These are phyloP conservation scores for Habrosyne pyritoides DNA, from an alignment of 2,888 invertebrate species.

Conservation along the genomic window DNA sequence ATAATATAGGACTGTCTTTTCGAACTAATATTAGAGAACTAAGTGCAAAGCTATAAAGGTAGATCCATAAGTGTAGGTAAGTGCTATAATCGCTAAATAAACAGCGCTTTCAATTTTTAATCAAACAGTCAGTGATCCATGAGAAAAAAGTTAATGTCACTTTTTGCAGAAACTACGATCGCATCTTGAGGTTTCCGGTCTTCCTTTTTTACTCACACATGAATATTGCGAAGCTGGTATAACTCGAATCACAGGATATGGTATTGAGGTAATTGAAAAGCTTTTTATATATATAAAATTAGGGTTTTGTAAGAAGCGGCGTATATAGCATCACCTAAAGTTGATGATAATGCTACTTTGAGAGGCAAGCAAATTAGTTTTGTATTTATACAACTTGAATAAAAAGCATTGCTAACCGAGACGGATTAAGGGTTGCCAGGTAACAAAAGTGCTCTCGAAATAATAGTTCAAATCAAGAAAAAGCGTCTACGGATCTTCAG, in stretches of 20 bases:
- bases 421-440: neutral
- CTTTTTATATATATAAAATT: neutral
- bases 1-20: no score
- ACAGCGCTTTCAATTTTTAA: conserved; percentile 19
- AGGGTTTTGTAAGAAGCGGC: neutral
- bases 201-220: neutral
- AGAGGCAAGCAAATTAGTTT: neutral
- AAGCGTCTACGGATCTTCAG: no score
- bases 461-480: no score
- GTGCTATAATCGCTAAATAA: conserved; percentile 9
- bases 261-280: neutral
- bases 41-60: no score
- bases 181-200: neutral
- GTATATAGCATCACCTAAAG: neutral
- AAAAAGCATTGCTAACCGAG: neutral
- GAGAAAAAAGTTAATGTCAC: conserved; percentile 15
- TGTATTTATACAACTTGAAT: neutral
- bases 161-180: conserved; percentile 9
- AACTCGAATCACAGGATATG: neutral
- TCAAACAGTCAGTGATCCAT: conserved; percentile 11
- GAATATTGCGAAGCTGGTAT: neutral
- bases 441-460: no score
- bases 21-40: no score
- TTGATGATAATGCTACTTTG: neutral
- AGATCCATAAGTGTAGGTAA: neutral